These are phyloP conservation scores for Collichthys lucidus DNA, from an alignment of 2,113 vertebrate genomes.

Conservation along the genomic window DNA sequence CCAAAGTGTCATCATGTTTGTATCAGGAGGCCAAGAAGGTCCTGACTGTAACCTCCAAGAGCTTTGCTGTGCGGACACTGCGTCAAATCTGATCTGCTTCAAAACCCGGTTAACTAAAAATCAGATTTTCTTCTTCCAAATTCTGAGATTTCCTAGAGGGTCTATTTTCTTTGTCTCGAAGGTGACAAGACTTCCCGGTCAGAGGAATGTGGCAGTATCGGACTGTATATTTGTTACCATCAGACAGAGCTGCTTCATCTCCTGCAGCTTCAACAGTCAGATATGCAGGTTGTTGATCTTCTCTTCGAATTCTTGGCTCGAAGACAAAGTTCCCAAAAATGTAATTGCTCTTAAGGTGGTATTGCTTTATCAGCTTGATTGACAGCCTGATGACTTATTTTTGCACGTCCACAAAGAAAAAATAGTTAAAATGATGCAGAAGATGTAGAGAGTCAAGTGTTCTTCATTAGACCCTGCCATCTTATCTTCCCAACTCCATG, in stretches of 20 bases:
- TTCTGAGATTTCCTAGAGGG: too few relatives aligned
- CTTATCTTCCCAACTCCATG: neutral
- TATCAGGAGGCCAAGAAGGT: slow-evolving; percentile 63
- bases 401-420: too few relatives aligned
- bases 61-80: neutral
- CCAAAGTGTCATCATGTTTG: slow-evolving; percentile 75
- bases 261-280: too few relatives aligned
- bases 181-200: neutral
- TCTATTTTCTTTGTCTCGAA: neutral
- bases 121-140: too few relatives aligned
- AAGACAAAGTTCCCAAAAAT: neutral
- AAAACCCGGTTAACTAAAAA: too few relatives aligned
- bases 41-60: neutral
- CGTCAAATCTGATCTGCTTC: neutral
- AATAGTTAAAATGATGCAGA: too few relatives aligned
- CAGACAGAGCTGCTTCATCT: too few relatives aligned
- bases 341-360: neutral
- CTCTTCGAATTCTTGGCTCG: neutral
- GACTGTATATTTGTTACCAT: neutral
- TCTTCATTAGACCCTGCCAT: neutral
- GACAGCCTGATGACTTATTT: too few relatives aligned
- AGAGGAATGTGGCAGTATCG: neutral
- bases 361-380: neutral
- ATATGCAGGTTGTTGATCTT: too few relatives aligned
- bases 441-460: neutral